Conservation (phyloP, 2,888 invertebrate genomes). For the Eudemis profundana region DNA sequence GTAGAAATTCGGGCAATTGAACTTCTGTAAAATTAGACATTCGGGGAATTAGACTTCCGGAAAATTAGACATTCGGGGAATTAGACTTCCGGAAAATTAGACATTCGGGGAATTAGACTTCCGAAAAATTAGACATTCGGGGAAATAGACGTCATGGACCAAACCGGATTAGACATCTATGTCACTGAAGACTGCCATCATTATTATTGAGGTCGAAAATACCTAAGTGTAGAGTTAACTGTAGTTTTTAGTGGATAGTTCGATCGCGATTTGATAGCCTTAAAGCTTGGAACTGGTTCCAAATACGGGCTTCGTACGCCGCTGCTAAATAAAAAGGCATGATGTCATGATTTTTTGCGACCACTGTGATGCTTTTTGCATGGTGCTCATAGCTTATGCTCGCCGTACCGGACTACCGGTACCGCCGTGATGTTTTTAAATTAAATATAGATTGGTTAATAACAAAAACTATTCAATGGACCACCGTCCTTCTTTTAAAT, state of each 20-base stretch:
- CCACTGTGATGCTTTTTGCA: conserved; percentile 71
- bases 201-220: conserved; percentile 64
- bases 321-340: conserved; percentile 63
- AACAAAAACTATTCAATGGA: conserved; percentile 44
- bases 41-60: too few species aligned
- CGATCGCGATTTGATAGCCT: conserved; percentile 62
- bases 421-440: conserved; percentile 69
- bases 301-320: conserved; percentile 50
- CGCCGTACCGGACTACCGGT: too few species aligned
- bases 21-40: too few species aligned
- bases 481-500: conserved; percentile 8
- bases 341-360: conserved; percentile 78
- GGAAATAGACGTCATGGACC: too few species aligned
- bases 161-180: conserved; percentile 42
- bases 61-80: too few species aligned
- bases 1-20: too few species aligned
- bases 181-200: conserved; percentile 49
- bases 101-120: too few species aligned
- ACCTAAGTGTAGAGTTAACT: conserved; percentile 69
- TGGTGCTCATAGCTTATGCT: conserved; percentile 59
- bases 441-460: conserved; percentile 56
- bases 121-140: too few species aligned
- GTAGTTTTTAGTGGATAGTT: conserved; percentile 66
- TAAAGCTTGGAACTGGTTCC: conserved; percentile 58
- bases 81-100: too few species aligned